Percentiles rank a stretch among this genome's conserved stretches.
Conservation (phyloP, 2,888 invertebrate genomes). For the Cecidostiba fungosa region DNA sequence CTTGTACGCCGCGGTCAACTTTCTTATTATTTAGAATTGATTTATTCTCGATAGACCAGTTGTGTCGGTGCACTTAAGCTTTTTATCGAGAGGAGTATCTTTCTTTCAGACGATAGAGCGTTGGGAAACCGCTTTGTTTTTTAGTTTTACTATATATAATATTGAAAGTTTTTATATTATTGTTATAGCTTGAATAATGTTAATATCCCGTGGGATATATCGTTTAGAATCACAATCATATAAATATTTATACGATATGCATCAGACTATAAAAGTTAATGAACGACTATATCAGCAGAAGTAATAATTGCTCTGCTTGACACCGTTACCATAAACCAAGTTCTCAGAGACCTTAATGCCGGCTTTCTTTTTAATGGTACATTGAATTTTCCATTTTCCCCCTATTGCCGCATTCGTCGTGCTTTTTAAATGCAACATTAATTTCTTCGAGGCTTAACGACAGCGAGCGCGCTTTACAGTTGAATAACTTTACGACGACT, state of each 20-base stretch:
- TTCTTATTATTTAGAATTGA: neutral
- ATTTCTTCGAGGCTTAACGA: conserved; percentile 24
- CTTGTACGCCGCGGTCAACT: neutral
- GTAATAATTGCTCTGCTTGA: neutral
- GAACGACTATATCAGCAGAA: neutral
- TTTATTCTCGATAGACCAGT: neutral
- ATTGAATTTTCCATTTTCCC: conserved; percentile 31
- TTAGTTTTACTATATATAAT: neutral
- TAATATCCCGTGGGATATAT: neutral
- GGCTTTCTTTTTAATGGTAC: conserved; percentile 11
- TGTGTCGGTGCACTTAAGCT: too few species aligned
- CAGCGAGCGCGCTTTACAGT: conserved; percentile 33
- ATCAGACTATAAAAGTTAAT: neutral
- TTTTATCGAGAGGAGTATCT: too few species aligned
- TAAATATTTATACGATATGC: neutral
- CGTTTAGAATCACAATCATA: neutral
- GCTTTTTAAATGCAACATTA: conserved; percentile 43
- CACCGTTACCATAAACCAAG: neutral
- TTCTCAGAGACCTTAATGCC: neutral
- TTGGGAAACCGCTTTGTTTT: neutral
- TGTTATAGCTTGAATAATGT: neutral
- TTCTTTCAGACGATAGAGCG: neutral
- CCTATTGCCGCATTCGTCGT: neutral
- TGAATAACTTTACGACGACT: conserved; percentile 50
- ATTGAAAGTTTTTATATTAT: neutral